These are phyloP conservation scores for Dryobota labecula DNA, from an alignment of 2,888 invertebrate species.

Conservation along the genomic window DNA sequence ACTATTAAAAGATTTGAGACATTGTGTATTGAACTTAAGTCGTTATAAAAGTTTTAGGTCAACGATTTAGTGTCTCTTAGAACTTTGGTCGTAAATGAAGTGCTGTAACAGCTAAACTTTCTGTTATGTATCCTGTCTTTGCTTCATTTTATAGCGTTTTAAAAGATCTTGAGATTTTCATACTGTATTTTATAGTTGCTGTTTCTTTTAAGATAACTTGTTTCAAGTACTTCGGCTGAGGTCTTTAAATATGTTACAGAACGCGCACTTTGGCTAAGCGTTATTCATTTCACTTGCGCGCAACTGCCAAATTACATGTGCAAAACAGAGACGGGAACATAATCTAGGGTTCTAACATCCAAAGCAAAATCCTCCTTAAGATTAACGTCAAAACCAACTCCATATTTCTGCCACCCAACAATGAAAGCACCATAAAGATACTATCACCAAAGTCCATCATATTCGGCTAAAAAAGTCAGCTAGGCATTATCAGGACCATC, in stretches of 20 bases:
- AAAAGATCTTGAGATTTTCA: constrained; percentile 15
- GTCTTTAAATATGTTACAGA: no score
- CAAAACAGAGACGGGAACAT: not conserved
- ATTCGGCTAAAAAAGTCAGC: constrained; percentile 40
- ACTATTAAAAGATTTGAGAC: constrained; percentile 36
- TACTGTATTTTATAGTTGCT: not conserved
- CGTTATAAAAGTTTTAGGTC: constrained; percentile 38
- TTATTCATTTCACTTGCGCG: not conserved
- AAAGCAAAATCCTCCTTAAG: not conserved
- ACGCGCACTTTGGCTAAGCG: not conserved
- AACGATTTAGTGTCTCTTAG: constrained; percentile 27
- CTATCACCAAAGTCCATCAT: constrained; percentile 30
- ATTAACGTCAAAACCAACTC: not conserved
- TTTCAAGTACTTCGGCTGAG: not conserved
- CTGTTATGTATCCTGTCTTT: constrained; percentile 28
- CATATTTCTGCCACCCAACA: constrained; percentile 30
- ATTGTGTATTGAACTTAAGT: constrained; percentile 39
- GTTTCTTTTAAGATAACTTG: not conserved
- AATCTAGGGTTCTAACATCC: not conserved
- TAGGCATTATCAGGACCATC: constrained; percentile 52
- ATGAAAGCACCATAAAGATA: constrained; percentile 32
- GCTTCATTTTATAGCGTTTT: constrained; percentile 19
- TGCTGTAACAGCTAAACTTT: constrained; percentile 26
- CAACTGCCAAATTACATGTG: not conserved
- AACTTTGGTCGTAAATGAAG: constrained; percentile 39